These are phyloP conservation scores for Hyposoter dolosus DNA, from an alignment of 2,888 invertebrate species.

Conservation along the genomic window DNA sequence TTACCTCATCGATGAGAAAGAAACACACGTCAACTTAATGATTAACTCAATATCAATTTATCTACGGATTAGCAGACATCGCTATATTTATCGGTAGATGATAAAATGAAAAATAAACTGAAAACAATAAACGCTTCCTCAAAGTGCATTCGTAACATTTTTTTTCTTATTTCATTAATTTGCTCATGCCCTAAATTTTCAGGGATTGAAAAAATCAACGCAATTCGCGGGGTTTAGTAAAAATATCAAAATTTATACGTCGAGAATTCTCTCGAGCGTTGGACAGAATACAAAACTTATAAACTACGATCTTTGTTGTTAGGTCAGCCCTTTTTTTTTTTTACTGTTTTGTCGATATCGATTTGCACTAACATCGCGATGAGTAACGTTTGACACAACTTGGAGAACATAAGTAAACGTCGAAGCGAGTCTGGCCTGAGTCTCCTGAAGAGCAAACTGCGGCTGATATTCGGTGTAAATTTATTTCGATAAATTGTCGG, in stretches of 20 bases:
- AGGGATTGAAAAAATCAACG: neutral
- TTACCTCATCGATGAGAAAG: conserved; percentile 57
- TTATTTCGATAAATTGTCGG: conserved; percentile 67
- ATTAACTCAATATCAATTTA: conserved; percentile 59
- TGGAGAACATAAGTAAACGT: conserved; percentile 88
- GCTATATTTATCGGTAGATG: conserved; percentile 68
- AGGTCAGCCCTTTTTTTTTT: neutral
- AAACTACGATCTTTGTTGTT: neutral
- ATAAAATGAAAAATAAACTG: conserved; percentile 67
- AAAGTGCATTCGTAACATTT: conserved; percentile 53
- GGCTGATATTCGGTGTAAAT: conserved; percentile 73
- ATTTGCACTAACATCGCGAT: neutral
- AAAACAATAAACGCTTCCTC: conserved; percentile 69
- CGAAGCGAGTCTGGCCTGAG: conserved; percentile 85
- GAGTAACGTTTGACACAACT: conserved; percentile 83
- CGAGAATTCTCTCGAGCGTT: conserved; percentile 4
- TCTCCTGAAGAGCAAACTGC: conserved; percentile 77
- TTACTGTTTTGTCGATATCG: neutral
- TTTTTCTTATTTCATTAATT: conserved; percentile 21
- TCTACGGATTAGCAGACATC: conserved; percentile 67
- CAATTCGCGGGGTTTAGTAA: neutral
- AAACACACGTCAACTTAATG: conserved; percentile 21
- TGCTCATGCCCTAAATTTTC: conserved; percentile 40
- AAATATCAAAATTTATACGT: neutral
- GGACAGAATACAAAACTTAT: conserved; percentile 20